A percentile compares a stretch with the other conserved stretches of the same genome.
These are phyloP conservation scores for Parotia lawesii DNA, from an alignment of 2,113 vertebrate genomes.

Conservation along the genomic window DNA sequence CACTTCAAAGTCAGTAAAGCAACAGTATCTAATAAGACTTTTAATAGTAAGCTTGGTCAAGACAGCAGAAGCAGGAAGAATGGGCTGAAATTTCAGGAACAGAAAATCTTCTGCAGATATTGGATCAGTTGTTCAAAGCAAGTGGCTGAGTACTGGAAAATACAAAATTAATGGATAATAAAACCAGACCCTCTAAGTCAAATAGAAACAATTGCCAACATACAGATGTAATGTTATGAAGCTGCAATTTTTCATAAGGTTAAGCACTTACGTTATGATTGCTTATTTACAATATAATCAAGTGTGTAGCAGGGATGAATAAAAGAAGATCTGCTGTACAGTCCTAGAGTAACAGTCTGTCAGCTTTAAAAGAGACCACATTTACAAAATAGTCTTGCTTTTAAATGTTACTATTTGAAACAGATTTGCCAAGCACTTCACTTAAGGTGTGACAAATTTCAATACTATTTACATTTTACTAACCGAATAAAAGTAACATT, in stretches of 20 bases:
- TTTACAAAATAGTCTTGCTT: not conserved
- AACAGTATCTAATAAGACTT: not conserved
- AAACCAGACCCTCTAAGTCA: not conserved
- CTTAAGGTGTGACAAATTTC: conserved; percentile 15
- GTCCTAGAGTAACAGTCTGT: not conserved
- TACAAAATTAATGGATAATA: conserved; percentile 6
- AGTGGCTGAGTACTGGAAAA: conserved; percentile 11
- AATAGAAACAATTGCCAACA: not conserved
- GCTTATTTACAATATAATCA: not conserved
- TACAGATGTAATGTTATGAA: not conserved
- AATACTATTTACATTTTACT: not conserved
- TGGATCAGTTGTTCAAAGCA: not conserved
- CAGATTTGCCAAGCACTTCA: not conserved
- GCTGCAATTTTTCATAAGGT: not conserved
- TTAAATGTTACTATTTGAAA: not conserved
- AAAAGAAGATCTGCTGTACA: not conserved
- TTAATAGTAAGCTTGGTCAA: not conserved
- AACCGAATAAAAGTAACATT: not conserved
- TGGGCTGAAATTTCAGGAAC: conserved; percentile 36
- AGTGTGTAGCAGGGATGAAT: not conserved
- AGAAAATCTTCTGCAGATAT: not conserved
- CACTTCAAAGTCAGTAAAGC: not conserved
- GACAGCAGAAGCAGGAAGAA: conserved; percentile 19
- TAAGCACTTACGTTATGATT: not conserved
- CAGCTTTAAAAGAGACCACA: not conserved